Evolutionary conservation across 2,888 invertebrate genomes (phyloP).

Genomic region (Pherbina coryleti): DNA sequence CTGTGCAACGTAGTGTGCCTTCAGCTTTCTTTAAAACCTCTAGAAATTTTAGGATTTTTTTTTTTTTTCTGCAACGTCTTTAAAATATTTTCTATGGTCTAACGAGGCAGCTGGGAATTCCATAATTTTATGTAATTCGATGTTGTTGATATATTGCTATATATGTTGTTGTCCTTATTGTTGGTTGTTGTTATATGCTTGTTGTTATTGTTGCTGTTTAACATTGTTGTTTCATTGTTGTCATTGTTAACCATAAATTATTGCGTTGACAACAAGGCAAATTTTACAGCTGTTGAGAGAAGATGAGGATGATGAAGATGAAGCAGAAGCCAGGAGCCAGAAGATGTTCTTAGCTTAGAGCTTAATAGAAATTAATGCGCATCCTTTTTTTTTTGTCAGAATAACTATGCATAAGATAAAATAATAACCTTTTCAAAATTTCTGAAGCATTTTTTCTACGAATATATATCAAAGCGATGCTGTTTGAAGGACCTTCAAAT

Average conservation of each 20-base stretch:
- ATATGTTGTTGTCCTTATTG: slow-evolving; percentile 47
- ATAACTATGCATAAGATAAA: no score
- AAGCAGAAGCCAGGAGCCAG: not conserved
- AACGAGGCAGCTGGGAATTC: slow-evolving; percentile 61
- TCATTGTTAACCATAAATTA: slow-evolving; percentile 18
- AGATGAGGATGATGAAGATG: not conserved
- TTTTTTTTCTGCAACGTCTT: slow-evolving; percentile 27
- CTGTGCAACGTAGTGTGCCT: no score
- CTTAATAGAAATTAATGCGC: slow-evolving; percentile 26
- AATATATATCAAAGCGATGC: no score
- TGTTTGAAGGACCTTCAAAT: no score
- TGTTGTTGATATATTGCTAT: slow-evolving; percentile 38
- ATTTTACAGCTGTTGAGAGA: not conserved
- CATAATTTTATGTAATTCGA: slow-evolving; percentile 54
- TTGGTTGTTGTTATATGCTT: not conserved
- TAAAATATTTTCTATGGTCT: slow-evolving; percentile 53
- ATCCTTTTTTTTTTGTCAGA: not conserved
- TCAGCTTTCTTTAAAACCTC: slow-evolving; percentile 49
- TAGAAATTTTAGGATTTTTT: not conserved
- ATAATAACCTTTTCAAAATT: no score
- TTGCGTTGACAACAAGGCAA: not conserved
- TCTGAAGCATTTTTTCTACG: no score
- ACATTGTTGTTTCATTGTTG: slow-evolving; percentile 15
- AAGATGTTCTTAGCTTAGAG: not conserved
- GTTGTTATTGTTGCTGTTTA: slow-evolving; percentile 38